A percentile compares a stretch with the other conserved stretches of the same genome.
Conservation (phyloP, 2,888 invertebrate genomes). For the Brenthis ino region DNA sequence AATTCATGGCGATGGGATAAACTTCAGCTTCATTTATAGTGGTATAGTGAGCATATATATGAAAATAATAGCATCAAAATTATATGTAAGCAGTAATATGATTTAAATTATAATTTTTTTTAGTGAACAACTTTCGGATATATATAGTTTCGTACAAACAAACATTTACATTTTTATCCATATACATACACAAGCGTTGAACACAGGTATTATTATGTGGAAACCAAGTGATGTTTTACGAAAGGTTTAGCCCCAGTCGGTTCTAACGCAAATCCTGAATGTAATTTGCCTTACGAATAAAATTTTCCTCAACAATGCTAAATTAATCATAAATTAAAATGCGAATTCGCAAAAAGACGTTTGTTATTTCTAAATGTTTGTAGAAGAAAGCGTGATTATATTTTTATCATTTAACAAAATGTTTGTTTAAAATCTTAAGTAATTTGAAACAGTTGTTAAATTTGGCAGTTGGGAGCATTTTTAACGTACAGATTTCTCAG, state of each 20-base stretch:
- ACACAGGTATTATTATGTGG: conserved; percentile 30
- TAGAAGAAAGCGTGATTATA: background rate
- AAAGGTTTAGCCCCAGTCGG: conserved; percentile 34
- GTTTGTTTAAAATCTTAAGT: no score
- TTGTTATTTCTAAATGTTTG: background rate
- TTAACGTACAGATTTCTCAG: no score
- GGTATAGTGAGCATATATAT: no score
- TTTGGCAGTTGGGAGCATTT: no score
- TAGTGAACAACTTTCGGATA: no score
- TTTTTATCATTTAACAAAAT: background rate
- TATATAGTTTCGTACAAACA: no score
- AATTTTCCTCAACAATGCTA: conserved; percentile 48
- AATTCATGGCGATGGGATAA: no score
- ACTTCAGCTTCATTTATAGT: no score
- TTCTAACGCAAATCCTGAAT: conserved; percentile 51
- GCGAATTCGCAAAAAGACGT: conserved; percentile 46
- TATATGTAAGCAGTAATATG: no score
- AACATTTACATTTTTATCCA: background rate
- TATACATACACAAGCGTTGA: background rate
- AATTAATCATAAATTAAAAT: conserved; percentile 58
- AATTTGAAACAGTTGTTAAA: no score
- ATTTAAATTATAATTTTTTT: no score
- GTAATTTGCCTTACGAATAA: conserved; percentile 61
- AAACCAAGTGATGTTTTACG: conserved; percentile 25
- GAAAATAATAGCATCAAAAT: no score